Evolutionary conservation across 2,797 vertebrate species (phyloP), one percentile per base, ranked within the genome.

Genomic region (Mormyrops attenuatus): DNA sequence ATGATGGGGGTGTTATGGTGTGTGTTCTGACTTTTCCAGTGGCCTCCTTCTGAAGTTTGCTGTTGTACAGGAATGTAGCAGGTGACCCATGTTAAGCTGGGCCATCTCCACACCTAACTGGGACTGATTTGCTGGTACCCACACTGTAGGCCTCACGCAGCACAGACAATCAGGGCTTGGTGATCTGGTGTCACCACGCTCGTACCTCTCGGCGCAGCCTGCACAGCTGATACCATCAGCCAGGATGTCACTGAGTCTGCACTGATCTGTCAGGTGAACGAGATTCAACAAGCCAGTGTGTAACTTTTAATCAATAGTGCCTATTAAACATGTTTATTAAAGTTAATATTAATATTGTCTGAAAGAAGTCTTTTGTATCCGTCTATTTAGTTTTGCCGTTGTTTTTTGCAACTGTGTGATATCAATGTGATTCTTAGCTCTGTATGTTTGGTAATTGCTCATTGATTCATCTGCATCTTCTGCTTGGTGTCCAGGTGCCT

Each of bases 311-410:
- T 85, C 22, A 87, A 87, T 87, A 87, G 85, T 87, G 85, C 85
- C 85, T 87, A 50, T 87, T 87, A 38, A 53, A 87, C 30, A 88
- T 63, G 9, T 60, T 88, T 41, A 88, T 87, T 87, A 87, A 87
- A 87, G 38, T 34, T 69, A 69, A 86, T 85, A 50, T 85, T 30
- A 87, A 60, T 88, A 88, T 63, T 63, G 11, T 63, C 20, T 66
- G 7, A 88, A 63, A 9, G 38, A 63, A 47, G 26, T 50, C 13
- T 11, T 85, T 20, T 50, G 82, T 26, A 34, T 26, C 49, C 0
- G 1, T 66, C 63, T 26, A 17, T 55, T 55, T 53, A 34, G 85
- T 30, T 17, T 53, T 38, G 13, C 5, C 2, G 0, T 7, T 57
- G 22, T 34, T 47, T 84, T 41, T 84, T 17, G 22, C 30, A 11